These are phyloP conservation scores for Drosophila auraria DNA, from an alignment of 1,140 invertebrate species.

Conservation along the genomic window DNA sequence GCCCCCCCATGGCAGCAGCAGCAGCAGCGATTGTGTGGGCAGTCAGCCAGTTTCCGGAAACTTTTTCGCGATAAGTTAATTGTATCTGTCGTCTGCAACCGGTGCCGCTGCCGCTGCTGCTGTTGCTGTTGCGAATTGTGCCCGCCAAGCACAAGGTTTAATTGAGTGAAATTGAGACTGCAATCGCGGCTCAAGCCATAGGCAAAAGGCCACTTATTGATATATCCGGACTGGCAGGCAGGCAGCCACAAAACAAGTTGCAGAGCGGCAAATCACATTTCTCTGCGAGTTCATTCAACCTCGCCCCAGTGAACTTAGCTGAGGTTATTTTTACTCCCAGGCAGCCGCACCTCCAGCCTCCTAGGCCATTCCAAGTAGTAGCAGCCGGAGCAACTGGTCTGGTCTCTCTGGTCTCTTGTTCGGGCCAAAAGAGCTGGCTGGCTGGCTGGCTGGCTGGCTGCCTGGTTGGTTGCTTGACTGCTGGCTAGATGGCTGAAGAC, in stretches of 20 bases:
- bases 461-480: conserved; percentile 19
- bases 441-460: conserved; percentile 16
- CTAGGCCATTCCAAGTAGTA: conserved; percentile 57
- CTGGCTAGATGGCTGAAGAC: conserved; percentile 45
- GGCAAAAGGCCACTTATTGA: conserved; percentile 75
- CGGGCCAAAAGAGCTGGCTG: conserved; percentile 33
- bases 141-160: conserved; percentile 59
- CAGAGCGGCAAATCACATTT: conserved; percentile 52
- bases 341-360: conserved; percentile 26
- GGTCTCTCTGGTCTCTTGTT: conserved; percentile 42
- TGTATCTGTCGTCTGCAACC: conserved; percentile 72
- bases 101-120: not conserved
- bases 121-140: conserved; percentile 55
- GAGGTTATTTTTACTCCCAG: conserved; percentile 85
- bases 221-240: conserved; percentile 71
- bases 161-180: conserved; percentile 78
- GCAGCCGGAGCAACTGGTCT: conserved; percentile 70
- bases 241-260: conserved; percentile 56
- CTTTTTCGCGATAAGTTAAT: conserved; percentile 81
- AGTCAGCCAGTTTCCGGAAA: conserved; percentile 74
- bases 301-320: conserved; percentile 85
- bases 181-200: conserved; percentile 54
- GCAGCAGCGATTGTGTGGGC: conserved; percentile 68
- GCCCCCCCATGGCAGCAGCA: conserved; percentile 3
- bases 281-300: conserved; percentile 84